Base-by-base conservation (phyloP, 2,113 vertebrate species). In the Cavia porcellus region DNA sequence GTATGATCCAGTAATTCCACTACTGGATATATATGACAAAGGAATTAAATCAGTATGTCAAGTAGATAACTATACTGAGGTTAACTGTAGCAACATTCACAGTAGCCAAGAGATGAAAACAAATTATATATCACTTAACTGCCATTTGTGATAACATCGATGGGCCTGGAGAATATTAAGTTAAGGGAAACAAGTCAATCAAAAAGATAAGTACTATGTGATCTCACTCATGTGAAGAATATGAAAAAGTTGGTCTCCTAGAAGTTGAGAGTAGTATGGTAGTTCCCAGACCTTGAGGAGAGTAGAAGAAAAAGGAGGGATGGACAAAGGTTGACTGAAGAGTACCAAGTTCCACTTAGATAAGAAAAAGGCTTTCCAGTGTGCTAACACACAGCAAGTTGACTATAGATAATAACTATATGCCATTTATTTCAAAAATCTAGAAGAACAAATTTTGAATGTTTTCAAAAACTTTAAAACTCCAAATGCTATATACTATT, bases 401-500 rank as follows among this genome's bases (percentile, higher is more conserved):
- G 68, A 52, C 1, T 62, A 77, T 9, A 64, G 68, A 85, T 75
- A 75, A 62, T 42, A 17, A 74, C 28, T 30, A 20, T 75, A 25
- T 42, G 22, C 32, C 30, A 19, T 47, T 62, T 85, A 92, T 92
- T 4, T 28, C 6, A 64, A 66, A 80, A 80, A 66, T 15, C 4
- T 45, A 12, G 19, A 72, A 83, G 30, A 50, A 83, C 61, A 6
- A 35, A 52, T 32, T 55, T 52, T 86, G 57, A 86, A 50, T 64
- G 7, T 86, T 77, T 35, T 47, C 10, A 11, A 57, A 57, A 19
- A 57, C 15, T 57, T 57, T 57, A 93, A 77, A 79, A 9, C 2
- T 22, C 30, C 35, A 89, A 95, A 87, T 89, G 66, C 20, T 42
- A 83, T 68, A 42, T 66, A 24, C 15, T 90, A 55, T 79, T 96